Base-by-base conservation (phyloP, 2,888 invertebrate genomes). In the Drosophila imparisetae region DNA sequence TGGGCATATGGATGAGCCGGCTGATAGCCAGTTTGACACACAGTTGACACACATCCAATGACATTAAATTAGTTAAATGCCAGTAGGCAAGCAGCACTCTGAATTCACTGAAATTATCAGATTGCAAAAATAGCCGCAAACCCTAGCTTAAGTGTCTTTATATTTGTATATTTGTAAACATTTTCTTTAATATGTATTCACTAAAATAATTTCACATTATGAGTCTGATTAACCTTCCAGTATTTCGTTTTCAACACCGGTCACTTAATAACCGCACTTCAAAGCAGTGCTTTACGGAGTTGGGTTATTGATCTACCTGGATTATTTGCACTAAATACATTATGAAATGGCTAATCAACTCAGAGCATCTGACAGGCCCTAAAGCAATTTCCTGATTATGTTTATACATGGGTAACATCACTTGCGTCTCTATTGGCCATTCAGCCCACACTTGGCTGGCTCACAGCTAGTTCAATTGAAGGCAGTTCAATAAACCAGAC, bases 401-500 rank as follows among this genome's bases (percentile, higher is more conserved):
- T 74, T 64, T 69, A 54, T 83, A 62, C 58, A 72, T 49, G 58
- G 82, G 86, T 84, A 84, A 85, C 86, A 85, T 85, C 90, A 85
- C 88, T 78, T 85, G 85, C 89, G 79, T 71, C 65, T 69, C 52
- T 57, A 78, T 76, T 66, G 74, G n/a, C 57, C 68, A 68, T 62
- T 42, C 66, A 58, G 82, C 82, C 82, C 89, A 84, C 89, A 89
- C 65, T 66, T 59, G 54, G 38, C 40, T 32, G 45, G 45, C 45
- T 21, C 45, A 21, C 21, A 21, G 45, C 45, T 29, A n/a, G n/a
- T 57, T 65, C 85, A 85, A 85, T 73, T 87, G 74, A 70, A 74
- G 67, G 57, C 71, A 66, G 90, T 84, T 84, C 89, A 84, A 84
- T 84, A 84, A 88, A 90, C 90, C 90, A 88, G 89, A 89, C 72